phyloP scores from a whole-genome alignment of 1,140 invertebrate genomes.

The Chymomyza costata region DNA sequence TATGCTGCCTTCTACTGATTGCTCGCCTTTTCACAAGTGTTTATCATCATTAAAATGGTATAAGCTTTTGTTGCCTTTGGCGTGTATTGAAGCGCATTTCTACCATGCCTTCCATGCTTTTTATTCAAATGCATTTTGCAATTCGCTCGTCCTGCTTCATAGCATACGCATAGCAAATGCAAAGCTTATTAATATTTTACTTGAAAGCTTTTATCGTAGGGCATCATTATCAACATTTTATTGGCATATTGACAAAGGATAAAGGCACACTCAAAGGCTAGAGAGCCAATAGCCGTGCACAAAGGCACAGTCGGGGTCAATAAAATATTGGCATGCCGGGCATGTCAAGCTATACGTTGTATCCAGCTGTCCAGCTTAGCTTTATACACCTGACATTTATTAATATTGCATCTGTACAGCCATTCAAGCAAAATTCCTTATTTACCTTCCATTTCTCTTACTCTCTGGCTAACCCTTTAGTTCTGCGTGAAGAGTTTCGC shows the following conservation, averaged over 20 bases:
- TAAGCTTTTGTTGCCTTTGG: slow-evolving; percentile 49
- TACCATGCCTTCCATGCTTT: too few species aligned
- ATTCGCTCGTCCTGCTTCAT: slow-evolving; percentile 24
- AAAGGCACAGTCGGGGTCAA: too few species aligned
- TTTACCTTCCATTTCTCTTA: neutral
- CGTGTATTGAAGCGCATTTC: slow-evolving; percentile 59
- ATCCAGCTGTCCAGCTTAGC: neutral
- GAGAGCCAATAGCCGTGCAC: slow-evolving; percentile 10
- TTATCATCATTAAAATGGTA: too few species aligned
- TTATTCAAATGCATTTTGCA: slow-evolving; percentile 57
- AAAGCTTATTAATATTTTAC: slow-evolving; percentile 71
- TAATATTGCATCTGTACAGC: slow-evolving; percentile 73
- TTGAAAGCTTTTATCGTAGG: slow-evolving; percentile 42
- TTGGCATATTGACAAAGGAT: slow-evolving; percentile 62
- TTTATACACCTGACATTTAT: slow-evolving; percentile 49
- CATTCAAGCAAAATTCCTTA: slow-evolving; percentile 28
- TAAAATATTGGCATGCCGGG: slow-evolving; percentile 8
- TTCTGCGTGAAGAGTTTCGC: slow-evolving; percentile 89
- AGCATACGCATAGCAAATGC: slow-evolving; percentile 66
- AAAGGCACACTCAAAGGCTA: neutral
- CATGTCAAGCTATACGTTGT: slow-evolving; percentile 9
- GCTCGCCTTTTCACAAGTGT: too few species aligned
- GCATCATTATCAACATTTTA: slow-evolving; percentile 66
- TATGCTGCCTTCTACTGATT: too few species aligned
- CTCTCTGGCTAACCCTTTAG: slow-evolving; percentile 74